Base-by-base conservation (phyloP, 2,113 vertebrate species). In the Sapajus apella region DNA sequence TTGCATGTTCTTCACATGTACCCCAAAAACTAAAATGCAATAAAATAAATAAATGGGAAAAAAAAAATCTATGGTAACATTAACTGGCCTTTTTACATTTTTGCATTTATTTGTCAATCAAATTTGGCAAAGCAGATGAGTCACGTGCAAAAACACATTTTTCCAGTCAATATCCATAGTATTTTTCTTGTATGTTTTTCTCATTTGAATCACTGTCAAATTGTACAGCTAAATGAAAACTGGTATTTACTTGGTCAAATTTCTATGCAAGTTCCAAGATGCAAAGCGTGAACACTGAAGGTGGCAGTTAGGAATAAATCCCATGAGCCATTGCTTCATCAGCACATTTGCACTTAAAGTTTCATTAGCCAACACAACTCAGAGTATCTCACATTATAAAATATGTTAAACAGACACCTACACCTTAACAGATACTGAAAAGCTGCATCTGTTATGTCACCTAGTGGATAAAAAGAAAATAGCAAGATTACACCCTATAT, bases 381-480 rank as follows among this genome's bases (percentile, higher is more conserved):
- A 91, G 5, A 86, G 18, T 30, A 25, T 79, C 9, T 6, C 80
- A 76, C 0, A 10, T 77, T 40, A 30, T 8, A 32, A 25, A 55
- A n/a, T 30, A 37, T 70, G 10, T 94, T 83, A 80, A 8, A 87
- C 6, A 52, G 9, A n/a, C 43, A 79, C 16, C 43, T 84, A 52
- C 16, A 73, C 7, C 7, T 96, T 91, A 55, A 70, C 20, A 88
- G 68, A 87, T 86, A 32, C 1, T 87, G 73, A 87, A 93, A 96
- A 91, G 43, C 32, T 93, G 20, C 83, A 73, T 90, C 55, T 91
- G 76, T 90, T 94, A 72, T 93, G 79, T 97, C 90, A 97, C 47
- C 75, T 95, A 86, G 45, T 97, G 40, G 64, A 82, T 93, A 56
- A 95, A 90, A 91, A 20, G 37, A 92, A 97, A 94, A 96, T 68